These are phyloP conservation scores for Orchestia grillus DNA, from an alignment of 1,140 invertebrate genomes.

Conservation along the genomic window DNA sequence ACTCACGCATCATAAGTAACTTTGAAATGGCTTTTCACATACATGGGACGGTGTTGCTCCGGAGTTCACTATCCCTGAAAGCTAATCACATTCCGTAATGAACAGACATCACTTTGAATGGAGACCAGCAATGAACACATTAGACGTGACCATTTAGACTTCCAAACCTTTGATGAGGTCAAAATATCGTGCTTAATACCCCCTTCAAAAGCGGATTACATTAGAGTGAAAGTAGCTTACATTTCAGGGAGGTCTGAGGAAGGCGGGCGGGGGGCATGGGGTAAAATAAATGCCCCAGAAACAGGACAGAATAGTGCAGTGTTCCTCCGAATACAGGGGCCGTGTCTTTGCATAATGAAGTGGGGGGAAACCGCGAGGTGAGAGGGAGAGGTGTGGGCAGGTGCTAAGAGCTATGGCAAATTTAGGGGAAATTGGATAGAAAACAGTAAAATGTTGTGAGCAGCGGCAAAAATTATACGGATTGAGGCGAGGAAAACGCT, in stretches of 20 bases:
- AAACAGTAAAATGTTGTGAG: neutral
- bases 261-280: neutral
- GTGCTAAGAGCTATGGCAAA: neutral
- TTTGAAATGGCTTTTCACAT: neutral
- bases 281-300: slow-evolving; percentile 19
- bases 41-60: neutral
- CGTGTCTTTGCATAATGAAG: slow-evolving; percentile 46
- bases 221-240: neutral
- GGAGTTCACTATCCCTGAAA: neutral
- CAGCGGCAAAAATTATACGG: neutral
- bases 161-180: neutral
- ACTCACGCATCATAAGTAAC: neutral
- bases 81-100: neutral
- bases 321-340: neutral
- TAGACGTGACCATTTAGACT: neutral
- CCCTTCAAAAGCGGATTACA: neutral
- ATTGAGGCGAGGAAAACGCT: neutral
- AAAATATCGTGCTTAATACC: neutral
- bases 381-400: neutral
- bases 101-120: neutral
- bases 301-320: neutral
- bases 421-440: neutral
- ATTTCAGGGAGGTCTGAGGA: neutral
- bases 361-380: neutral
- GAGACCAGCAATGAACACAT: neutral